Percentiles rank a stretch among this genome's conserved stretches.
Evolutionary conservation across 1,140 invertebrate genomes (phyloP).

Genomic region (Drosophila gunungcola): DNA sequence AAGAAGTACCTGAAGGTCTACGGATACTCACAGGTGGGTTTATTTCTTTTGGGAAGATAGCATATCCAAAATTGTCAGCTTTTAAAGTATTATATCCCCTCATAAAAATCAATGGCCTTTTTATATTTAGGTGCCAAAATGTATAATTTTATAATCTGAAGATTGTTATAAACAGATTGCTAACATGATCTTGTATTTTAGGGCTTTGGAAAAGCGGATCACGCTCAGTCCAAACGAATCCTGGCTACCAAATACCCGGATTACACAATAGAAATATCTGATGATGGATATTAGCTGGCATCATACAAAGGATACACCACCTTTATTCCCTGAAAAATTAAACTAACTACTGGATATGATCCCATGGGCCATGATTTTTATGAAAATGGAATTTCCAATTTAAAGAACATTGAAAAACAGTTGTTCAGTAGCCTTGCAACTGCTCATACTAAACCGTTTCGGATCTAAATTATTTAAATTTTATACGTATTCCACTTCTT

Average conservation of each 20-base stretch:
- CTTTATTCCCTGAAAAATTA: not conserved
- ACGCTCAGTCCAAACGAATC: slow-evolving; percentile 65
- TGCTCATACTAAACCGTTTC: slow-evolving; percentile 2
- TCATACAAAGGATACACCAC: not conserved
- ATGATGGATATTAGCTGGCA: slow-evolving; percentile 74
- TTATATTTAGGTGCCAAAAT: no score
- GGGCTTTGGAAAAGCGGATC: slow-evolving; percentile 84
- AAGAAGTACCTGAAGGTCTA: slow-evolving; percentile 90
- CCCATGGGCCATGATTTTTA: slow-evolving; percentile 14
- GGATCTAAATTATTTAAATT: slow-evolving; percentile 27
- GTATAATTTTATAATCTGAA: no score
- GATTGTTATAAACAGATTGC: no score
- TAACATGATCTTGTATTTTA: slow-evolving; percentile 15
- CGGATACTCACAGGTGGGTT: slow-evolving; percentile 90
- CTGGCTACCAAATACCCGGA: slow-evolving; percentile 66
- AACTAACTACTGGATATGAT: not conserved
- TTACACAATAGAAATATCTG: slow-evolving; percentile 79
- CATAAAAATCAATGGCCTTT: no score
- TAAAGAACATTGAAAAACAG: not conserved
- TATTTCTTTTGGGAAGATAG: not conserved
- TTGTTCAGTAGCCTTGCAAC: not conserved
- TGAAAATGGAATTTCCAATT: not conserved
- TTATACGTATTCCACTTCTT: not conserved
- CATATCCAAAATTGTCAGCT: no score
- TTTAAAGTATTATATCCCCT: no score